These are phyloP conservation scores for Microcaecilia unicolor DNA, from an alignment of 2,797 vertebrate genomes.

Conservation along the genomic window DNA sequence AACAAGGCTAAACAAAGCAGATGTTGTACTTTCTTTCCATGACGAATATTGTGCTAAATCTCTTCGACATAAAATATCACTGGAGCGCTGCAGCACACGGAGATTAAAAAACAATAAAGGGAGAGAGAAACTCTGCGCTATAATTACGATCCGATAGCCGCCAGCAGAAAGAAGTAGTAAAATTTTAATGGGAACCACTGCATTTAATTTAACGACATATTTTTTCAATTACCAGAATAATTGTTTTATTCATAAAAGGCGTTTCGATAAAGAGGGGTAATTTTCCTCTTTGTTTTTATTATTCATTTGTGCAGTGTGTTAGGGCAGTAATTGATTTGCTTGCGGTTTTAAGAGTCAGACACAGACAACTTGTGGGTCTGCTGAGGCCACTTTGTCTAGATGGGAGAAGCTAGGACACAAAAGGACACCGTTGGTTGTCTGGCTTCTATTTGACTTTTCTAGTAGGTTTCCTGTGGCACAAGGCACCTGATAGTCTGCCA, in stretches of 20 bases:
- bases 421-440: too few relatives aligned
- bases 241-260: conserved; percentile 74
- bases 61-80: conserved; percentile 49
- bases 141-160: conserved; percentile 63
- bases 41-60: conserved; percentile 37
- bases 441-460: too few relatives aligned
- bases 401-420: too few relatives aligned
- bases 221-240: conserved; percentile 78
- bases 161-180: conserved; percentile 65
- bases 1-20: too few relatives aligned
- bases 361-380: too few relatives aligned
- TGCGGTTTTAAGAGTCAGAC: too few relatives aligned
- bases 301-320: conserved; percentile 58
- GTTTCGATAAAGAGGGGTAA: conserved; percentile 68
- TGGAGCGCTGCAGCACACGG: conserved; percentile 42
- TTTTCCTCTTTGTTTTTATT: conserved; percentile 70
- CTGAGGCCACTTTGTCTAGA: too few relatives aligned
- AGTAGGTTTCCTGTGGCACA: too few relatives aligned
- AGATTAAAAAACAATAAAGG: conserved; percentile 76
- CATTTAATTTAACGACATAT: conserved; percentile 76
- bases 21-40: not conserved
- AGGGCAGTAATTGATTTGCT: conserved; percentile 8
- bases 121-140: conserved; percentile 56
- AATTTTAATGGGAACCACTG: conserved; percentile 74
- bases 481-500: too few relatives aligned